Conservation (phyloP, 2,797 vertebrate genomes). For the Coluber constrictor region DNA sequence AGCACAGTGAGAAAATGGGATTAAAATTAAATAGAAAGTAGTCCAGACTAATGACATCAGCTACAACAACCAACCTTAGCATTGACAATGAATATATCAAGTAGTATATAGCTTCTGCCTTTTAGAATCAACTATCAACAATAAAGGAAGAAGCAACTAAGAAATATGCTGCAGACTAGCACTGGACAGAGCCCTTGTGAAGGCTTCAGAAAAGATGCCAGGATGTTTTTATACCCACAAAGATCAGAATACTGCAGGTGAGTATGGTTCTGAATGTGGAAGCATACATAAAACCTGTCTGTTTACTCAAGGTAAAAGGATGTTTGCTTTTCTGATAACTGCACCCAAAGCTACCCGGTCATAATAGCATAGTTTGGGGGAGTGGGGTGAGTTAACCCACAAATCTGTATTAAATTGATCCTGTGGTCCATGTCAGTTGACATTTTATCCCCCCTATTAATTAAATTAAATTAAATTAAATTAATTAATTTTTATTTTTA, state of each 20-base stretch:
- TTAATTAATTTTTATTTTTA: too few species aligned
- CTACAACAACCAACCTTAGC: background rate
- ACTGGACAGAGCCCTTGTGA: background rate
- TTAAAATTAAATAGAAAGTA: background rate
- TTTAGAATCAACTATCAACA: background rate
- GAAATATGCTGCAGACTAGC: background rate
- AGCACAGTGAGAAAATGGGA: background rate
- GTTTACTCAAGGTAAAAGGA: background rate
- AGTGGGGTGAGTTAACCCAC: background rate
- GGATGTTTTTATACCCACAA: background rate
- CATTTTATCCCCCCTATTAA: too few species aligned
- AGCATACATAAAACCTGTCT: background rate
- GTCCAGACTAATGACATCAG: background rate
- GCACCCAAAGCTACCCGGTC: background rate
- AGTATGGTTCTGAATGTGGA: background rate
- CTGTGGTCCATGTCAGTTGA: background rate
- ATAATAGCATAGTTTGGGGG: background rate
- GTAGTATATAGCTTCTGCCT: background rate
- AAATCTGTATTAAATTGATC: background rate
- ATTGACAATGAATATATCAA: background rate
- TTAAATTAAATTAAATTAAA: too few species aligned
- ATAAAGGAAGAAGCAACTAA: background rate
- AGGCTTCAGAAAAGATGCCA: background rate
- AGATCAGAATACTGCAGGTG: background rate
- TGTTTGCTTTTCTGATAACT: background rate